Conservation (phyloP, 2,888 invertebrate species). For the Parapristionchus giblindavisi region DNA sequence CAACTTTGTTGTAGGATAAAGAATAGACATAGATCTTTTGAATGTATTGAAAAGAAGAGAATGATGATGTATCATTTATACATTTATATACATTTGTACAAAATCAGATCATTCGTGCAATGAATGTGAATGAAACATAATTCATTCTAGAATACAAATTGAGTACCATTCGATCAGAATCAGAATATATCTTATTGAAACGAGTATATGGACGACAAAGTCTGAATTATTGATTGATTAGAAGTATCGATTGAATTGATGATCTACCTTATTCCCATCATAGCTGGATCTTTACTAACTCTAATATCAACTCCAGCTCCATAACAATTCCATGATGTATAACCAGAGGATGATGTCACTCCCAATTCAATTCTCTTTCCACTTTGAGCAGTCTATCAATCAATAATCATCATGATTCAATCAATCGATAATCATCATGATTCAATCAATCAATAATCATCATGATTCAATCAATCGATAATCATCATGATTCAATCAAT, state of each 20-base stretch:
- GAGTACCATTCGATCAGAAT: constrained; percentile 23
- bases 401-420: background rate
- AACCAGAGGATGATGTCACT: constrained; percentile 8
- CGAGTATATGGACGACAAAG: constrained; percentile 29
- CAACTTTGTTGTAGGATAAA: too few species aligned
- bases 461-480: too few species aligned
- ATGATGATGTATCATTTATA: too few species aligned
- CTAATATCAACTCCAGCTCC: constrained; percentile 35
- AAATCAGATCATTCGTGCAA: constrained; percentile 16
- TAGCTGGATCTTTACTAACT: constrained; percentile 6
- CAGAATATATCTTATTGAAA: constrained; percentile 5
- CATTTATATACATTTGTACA: too few species aligned
- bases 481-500: too few species aligned
- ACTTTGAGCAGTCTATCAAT: background rate
- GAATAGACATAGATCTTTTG: too few species aligned
- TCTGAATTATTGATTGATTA: constrained; percentile 6
- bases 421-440: too few species aligned
- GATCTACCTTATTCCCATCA: constrained; percentile 30
- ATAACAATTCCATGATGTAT: constrained; percentile 32
- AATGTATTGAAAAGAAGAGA: too few species aligned
- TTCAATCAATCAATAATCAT: too few species aligned
- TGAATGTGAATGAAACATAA: constrained; percentile 30
- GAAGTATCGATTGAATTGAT: background rate
- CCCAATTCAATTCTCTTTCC: constrained; percentile 27
- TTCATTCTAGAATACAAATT: constrained; percentile 25